Base-by-base conservation (phyloP, 2,797 vertebrate genomes). In the Anas georgica region DNA sequence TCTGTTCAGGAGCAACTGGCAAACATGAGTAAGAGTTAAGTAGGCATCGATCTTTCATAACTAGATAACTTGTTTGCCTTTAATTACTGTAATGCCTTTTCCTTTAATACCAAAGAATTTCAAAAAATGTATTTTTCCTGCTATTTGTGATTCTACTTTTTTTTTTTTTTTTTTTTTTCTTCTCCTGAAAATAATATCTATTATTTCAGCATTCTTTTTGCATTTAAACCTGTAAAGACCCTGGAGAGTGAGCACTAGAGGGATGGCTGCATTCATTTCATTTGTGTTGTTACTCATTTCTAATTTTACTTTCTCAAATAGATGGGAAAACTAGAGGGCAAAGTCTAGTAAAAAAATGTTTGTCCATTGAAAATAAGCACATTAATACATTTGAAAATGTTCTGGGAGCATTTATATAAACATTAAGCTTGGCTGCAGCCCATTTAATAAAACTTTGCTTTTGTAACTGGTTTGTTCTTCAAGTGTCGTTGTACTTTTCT, bases 1-100 rank as follows among this genome's bases (percentile, higher is more conserved):
- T 5, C n/a, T 6, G 1, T 69, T 73, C 13, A 3, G 26, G 29
- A 52, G 55, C 54, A 48, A 22, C 68, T 87, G 87, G 48, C 55
- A 81, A 59, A 31, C 58, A 52, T 14, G 26, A 86, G 11, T 74
- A 74, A 52, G 39, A 90, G 48, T 48, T 86, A 20, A 45, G 31
- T 17, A 78, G 62, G 75, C 14, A 5, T 21, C 26, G 25, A 62
- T 81, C 26, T 92, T 78, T 82, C 6, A 2, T 73, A 75, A 76
- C 23, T 45, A 73, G 22, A 22, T 83, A 70, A 35, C 26, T 55
- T 64, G 22, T 73, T 89, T 5, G 3, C 39, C 15, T 37, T 2
- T 75, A 81, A 73, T 78, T 81, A 54, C 43, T 73, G 37, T 63
- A 70, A 76, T 45, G 18, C 20, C n/a, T 89, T 83, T 72, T 59